phyloP scores from a whole-genome alignment of 2,888 invertebrate genomes.

The Acronicta psi region DNA sequence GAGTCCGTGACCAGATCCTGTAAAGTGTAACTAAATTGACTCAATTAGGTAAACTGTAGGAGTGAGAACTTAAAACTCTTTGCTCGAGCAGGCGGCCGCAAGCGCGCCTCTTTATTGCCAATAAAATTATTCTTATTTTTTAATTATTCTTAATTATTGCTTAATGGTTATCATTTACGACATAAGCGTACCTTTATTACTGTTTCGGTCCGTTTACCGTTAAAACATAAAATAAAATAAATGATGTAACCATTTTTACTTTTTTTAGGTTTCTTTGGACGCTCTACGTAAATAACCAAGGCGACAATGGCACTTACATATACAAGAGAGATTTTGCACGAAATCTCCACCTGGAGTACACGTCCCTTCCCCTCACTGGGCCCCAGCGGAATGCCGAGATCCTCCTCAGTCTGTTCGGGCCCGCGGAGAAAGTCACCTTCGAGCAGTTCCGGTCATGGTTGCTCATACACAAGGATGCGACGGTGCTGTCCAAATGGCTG shows the following conservation, averaged over 20 bases:
- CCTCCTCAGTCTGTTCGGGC: constrained; percentile 78
- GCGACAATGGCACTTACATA: constrained; percentile 90
- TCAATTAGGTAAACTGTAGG: no score
- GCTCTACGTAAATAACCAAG: constrained; percentile 94
- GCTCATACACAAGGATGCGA: constrained; percentile 92
- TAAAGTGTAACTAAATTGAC: no score
- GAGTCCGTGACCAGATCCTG: no score
- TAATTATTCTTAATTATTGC: no score
- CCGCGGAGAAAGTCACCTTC: constrained; percentile 88
- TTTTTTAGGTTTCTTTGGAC: constrained; percentile 94
- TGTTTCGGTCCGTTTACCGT: no score
- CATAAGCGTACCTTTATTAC: no score
- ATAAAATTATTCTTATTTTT: no score
- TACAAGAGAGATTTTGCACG: constrained; percentile 93
- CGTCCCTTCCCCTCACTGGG: constrained; percentile 75
- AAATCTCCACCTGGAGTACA: constrained; percentile 89
- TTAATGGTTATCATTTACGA: no score
- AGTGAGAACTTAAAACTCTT: no score
- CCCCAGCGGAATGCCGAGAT: constrained; percentile 76
- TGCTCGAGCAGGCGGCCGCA: no score
- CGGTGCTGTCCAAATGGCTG: constrained; percentile 95
- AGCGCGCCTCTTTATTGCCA: no score
- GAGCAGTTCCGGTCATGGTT: constrained; percentile 95
- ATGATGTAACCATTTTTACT: not conserved
- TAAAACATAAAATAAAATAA: not conserved